Evolutionary conservation across 2,888 invertebrate genomes (phyloP).

Genomic region (Xanthorhoe designata): DNA sequence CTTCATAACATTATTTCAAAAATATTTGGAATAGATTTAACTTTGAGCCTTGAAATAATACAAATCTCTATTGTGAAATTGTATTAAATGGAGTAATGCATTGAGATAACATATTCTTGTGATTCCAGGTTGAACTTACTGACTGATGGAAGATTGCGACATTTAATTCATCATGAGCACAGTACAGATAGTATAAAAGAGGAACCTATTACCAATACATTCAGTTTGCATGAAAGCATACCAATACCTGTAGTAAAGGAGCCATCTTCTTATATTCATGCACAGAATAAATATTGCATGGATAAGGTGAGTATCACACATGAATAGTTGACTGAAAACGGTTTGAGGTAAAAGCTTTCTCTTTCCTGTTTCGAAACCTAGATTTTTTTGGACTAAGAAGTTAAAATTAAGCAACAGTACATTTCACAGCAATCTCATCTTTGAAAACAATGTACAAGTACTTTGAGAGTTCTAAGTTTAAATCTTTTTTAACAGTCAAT

Average conservation of each 20-base stretch:
- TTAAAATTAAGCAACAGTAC: no score
- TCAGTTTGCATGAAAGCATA: slow-evolving; percentile 68
- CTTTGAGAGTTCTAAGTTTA: no score
- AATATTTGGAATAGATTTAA: no score
- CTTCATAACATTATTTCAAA: no score
- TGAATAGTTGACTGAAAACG: no score
- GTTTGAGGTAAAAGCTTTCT: no score
- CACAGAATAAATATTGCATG: slow-evolving; percentile 91
- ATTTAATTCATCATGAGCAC: slow-evolving; percentile 87
- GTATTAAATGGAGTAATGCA: not conserved
- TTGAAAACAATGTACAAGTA: no score
- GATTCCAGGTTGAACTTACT: slow-evolving; percentile 86
- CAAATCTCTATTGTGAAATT: no score
- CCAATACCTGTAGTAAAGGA: slow-evolving; percentile 79
- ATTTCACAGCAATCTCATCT: no score
- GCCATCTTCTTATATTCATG: slow-evolving; percentile 88
- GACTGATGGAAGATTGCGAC: slow-evolving; percentile 90
- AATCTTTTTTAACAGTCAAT: not conserved
- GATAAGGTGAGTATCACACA: slow-evolving; percentile 87
- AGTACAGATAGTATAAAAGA: slow-evolving; percentile 76
- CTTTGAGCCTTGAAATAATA: no score
- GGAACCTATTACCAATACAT: slow-evolving; percentile 60
- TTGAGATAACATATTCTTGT: not conserved
- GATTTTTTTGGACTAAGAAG: no score
- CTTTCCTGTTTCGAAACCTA: no score